Base-by-base conservation (phyloP, 2,797 vertebrate genomes). In the Bovichtus diacanthus region DNA sequence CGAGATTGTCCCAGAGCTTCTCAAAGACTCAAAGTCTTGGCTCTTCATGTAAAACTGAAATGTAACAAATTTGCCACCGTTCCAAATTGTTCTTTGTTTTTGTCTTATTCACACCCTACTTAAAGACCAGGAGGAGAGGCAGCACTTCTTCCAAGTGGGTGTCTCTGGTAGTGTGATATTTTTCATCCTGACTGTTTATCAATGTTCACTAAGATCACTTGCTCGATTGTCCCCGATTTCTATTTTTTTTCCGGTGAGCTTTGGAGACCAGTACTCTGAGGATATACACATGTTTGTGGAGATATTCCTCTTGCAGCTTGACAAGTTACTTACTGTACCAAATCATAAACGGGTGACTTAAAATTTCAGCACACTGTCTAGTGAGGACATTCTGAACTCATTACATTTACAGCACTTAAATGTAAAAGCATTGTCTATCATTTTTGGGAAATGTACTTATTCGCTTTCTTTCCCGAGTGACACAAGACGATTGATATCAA, bases 181-280 rank as follows among this genome's bases (percentile, higher is more conserved):
- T 61, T 43, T 44, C n/a, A 47, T 39, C 39, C 4, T 31, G 10
- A 34, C 13, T 19, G 19, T 25, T 29, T 3, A 36, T n/a, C 23
- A n/a, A 3, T 59, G 31, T n/a, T n/a, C n/a, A n/a, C n/a, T n/a
- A n/a, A n/a, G n/a, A n/a, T 27, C 1, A 21, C 9, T 29, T 53
- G 34, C 7, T 50, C 13, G 80, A 46, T 92, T 47, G 68, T 79
- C n/a, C n/a, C n/a, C n/a, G n/a, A n/a, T n/a, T n/a, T n/a, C n/a
- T n/a, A n/a, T n/a, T n/a, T n/a, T n/a, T 50, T 89, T 94, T 51
- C 81, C 88, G 56, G 75, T 75, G 2, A 91, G 91, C 34, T 94
- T 93, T 68, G 91, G 93, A 11, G 87, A 90, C 49, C 15, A 75
- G 18, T 94, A 92, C 29, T 34, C 41, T 49, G 29, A 81, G 58